Evolutionary conservation across 2,113 vertebrate genomes (phyloP).

Genomic region (Indri indri): DNA sequence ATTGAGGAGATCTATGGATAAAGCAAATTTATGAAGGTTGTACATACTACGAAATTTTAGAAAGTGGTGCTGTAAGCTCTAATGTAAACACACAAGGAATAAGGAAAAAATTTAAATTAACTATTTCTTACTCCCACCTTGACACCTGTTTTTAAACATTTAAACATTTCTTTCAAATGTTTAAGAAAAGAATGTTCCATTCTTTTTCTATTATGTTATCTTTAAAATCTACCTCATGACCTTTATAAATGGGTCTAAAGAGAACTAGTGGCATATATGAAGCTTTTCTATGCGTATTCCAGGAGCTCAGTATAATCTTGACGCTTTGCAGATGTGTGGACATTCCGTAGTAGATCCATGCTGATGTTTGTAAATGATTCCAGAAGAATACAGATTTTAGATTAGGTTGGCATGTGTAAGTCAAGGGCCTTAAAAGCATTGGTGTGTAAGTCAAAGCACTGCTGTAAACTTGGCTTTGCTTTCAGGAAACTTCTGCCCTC

Average conservation of each 20-base stretch:
- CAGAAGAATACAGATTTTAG: neutral
- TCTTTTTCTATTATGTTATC: neutral
- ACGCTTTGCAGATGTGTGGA: neutral
- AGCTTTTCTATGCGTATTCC: neutral
- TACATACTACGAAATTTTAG: neutral
- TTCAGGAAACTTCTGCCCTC: constrained; percentile 96
- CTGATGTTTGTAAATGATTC: neutral
- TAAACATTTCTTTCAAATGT: constrained; percentile 13
- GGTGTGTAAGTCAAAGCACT: neutral
- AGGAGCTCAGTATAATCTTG: neutral
- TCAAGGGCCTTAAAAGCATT: neutral
- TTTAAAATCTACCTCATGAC: neutral
- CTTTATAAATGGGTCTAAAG: neutral
- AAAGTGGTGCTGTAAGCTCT: neutral
- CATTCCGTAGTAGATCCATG: neutral
- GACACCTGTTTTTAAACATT: neutral
- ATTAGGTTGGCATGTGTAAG: neutral
- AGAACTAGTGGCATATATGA: neutral
- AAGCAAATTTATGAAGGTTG: neutral
- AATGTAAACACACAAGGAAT: neutral
- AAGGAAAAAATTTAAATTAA: neutral
- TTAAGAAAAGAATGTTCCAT: neutral
- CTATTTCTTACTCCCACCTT: neutral
- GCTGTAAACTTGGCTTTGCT: neutral
- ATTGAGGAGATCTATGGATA: neutral